Evolutionary conservation across 2,797 vertebrate genomes (phyloP), one percentile per base, ranked within the genome.

Genomic region (Onychomys leucogaster): DNA sequence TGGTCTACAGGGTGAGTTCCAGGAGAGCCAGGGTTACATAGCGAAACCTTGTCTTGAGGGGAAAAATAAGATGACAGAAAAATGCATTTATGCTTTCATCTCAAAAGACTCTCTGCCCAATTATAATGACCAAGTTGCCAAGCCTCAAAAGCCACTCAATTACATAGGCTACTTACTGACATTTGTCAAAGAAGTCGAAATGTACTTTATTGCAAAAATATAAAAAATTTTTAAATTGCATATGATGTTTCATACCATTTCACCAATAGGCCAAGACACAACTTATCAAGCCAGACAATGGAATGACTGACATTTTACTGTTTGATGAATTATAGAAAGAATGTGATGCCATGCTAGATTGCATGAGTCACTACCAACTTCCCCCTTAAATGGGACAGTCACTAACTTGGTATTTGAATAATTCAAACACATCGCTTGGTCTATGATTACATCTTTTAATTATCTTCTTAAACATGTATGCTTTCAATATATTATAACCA

Each of bases 131-230:
- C 96, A 92, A 89, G 93, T 87, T 98, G 94, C 95, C 98, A 96
- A 63, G 97, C 96, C 96, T 98, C 95, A 97, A 96, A 90, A 98
- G 96, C 95, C 83, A 98, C 67, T 81, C 77, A 71, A 97, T 96
- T 95, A 94, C 96, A 96, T 91, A 97, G 95, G 96, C 81, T 96
- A 95, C 85, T 82, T 90, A 95, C 86, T 78, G 94, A 96, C 89
- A 95, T 85, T 86, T 83, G 59, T 96, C 95, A 82, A 98, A 98
- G 91, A 98, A 98, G 97, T 98, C 97, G 98, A 98, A 98, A 98
- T 95, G 98, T 98, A 97, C 81, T 97, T 98, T 98, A 98, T 98
- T 98, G 98, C 98, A 98, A 98, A 98, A 98, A 98, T 98, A 98
- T 97, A 97, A 98, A 98, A 98, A 97, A 96, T 97, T 97, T 98